A percentile compares a stretch with the other conserved stretches of the same genome.
These are phyloP conservation scores for Tachypleus tridentatus DNA, from an alignment of 1,140 invertebrate species.

Conservation along the genomic window DNA sequence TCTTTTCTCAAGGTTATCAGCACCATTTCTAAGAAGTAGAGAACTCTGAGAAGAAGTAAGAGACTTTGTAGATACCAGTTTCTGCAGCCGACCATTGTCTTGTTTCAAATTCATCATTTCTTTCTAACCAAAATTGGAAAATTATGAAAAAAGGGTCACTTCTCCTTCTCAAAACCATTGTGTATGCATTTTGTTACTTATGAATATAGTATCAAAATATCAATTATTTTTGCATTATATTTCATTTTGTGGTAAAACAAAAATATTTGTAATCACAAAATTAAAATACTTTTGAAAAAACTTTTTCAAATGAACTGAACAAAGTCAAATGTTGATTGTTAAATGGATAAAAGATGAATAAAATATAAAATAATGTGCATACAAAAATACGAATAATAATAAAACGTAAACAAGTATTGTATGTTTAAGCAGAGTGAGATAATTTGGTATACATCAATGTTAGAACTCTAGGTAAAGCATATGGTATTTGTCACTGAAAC, in stretches of 20 bases:
- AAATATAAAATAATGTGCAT: too few relatives aligned
- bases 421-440: too few relatives aligned
- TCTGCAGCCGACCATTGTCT: conserved; percentile 87
- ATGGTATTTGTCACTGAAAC: too few relatives aligned
- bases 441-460: too few relatives aligned
- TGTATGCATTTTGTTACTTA: neutral
- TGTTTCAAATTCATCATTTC: conserved; percentile 94
- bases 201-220: neutral
- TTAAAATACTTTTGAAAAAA: too few relatives aligned
- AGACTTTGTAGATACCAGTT: conserved; percentile 67
- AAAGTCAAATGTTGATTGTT: too few relatives aligned
- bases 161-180: neutral
- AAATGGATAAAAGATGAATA: too few relatives aligned
- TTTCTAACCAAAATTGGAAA: conserved; percentile 47
- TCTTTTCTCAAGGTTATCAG: conserved; percentile 33
- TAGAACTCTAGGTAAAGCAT: too few relatives aligned
- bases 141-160: conserved; percentile 1
- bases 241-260: neutral
- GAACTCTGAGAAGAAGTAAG: conserved; percentile 65
- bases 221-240: neutral
- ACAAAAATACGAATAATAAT: too few relatives aligned
- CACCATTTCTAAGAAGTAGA: conserved; percentile 34
- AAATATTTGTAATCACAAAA: too few relatives aligned
- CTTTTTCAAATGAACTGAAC: too few relatives aligned
- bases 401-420: too few relatives aligned